These are phyloP conservation scores for Capromys pilorides DNA, from an alignment of 2,797 vertebrate species.

Conservation along the genomic window DNA sequence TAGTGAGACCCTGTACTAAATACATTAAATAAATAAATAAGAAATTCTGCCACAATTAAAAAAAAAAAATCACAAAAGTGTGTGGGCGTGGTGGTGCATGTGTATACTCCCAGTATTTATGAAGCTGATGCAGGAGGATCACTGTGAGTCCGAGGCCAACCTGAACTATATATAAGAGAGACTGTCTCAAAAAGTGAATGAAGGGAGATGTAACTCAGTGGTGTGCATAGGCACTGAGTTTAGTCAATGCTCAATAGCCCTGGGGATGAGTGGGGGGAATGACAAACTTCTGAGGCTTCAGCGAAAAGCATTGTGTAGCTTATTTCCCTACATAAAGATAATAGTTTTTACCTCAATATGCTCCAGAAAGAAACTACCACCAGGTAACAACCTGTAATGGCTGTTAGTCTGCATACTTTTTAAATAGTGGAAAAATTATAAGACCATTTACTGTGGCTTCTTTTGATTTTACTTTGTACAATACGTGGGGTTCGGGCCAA, in stretches of 20 bases:
- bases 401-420: not conserved
- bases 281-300: not conserved
- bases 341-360: not conserved
- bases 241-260: not conserved
- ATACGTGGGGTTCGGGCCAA: not conserved
- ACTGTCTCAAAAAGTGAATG: not conserved
- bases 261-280: not conserved
- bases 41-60: not conserved
- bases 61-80: not conserved
- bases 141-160: not conserved
- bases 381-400: not conserved
- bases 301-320: not conserved
- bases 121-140: not conserved
- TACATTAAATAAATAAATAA: no score
- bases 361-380: not conserved
- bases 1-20: no score
- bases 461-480: not conserved
- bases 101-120: not conserved
- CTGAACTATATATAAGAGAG: not conserved
- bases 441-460: not conserved
- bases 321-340: not conserved
- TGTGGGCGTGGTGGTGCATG: not conserved
- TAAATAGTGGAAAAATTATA: not conserved
- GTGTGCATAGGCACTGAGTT: not conserved
- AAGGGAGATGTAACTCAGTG: not conserved